These are phyloP conservation scores for Xiphophorus maculatus DNA, from an alignment of 2,113 vertebrate genomes.

Conservation along the genomic window DNA sequence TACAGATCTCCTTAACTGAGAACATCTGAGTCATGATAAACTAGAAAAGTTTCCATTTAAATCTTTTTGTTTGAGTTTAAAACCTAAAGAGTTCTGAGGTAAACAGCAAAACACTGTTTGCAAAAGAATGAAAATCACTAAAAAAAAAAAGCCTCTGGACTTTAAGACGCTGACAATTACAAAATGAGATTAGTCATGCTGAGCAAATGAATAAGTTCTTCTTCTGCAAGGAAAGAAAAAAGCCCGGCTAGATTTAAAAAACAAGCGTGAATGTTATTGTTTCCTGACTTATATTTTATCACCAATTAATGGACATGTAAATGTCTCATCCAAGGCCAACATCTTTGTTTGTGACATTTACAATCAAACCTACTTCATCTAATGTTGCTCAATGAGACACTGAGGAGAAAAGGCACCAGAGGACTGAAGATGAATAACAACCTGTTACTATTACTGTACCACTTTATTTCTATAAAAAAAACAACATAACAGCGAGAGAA, in stretches of 20 bases:
- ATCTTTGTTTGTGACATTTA: conserved; percentile 9
- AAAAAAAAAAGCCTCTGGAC: not conserved
- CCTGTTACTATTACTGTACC: no score
- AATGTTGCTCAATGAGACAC: not conserved
- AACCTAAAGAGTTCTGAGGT: not conserved
- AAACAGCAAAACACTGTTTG: not conserved
- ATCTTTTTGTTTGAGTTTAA: not conserved
- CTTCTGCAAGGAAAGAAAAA: not conserved
- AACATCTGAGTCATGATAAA: no score
- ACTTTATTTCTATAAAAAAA: not conserved
- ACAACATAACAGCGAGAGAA: not conserved
- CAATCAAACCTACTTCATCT: not conserved
- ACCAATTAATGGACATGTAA: not conserved
- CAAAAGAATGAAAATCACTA: conserved; percentile 16
- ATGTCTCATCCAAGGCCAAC: not conserved
- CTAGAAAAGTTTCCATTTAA: no score
- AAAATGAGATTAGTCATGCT: not conserved
- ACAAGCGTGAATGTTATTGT: not conserved
- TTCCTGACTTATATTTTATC: not conserved
- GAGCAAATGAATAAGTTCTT: not conserved
- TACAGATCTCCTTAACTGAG: no score
- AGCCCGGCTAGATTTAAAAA: not conserved
- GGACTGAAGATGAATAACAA: no score
- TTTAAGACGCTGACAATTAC: not conserved
- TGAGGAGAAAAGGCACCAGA: not conserved